Base-by-base conservation (phyloP, 2,888 invertebrate genomes). In the Trachelus tabidus region DNA sequence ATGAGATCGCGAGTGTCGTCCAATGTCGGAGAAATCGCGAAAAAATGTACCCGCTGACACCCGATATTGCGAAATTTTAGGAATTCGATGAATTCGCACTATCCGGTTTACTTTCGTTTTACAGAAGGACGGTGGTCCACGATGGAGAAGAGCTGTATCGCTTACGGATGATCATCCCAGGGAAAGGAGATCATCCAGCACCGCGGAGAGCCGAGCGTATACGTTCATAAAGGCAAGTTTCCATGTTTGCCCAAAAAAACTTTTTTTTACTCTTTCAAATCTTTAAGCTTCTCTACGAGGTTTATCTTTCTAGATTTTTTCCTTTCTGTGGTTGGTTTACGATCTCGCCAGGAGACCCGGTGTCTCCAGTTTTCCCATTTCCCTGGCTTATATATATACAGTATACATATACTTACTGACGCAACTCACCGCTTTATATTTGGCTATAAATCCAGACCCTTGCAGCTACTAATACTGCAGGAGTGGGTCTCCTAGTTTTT, bases 171-270 rank as follows among this genome's bases (percentile, higher is more conserved):
- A 73, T 34, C 73, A 35, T 15, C 71, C 73, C 34, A 40, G 34
- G 35, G 83, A 84, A 37, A 82, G 81, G 77, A 87, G 86, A 79
- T 83, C 87, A 75, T 85, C 90, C 78, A 87, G 85, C 76, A 84
- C 87, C 56, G 89, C 87, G 74, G 90, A 91, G 79, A 92, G 92
- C 85, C 85, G 87, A 81, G 92, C 92, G 73, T 92, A 91, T 82
- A 89, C 90, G n/a, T 87, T 91, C 80, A 90, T 92, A 80, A 92
- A 90, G 87, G 92, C 89, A 81, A 85, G 87, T 86, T 15, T 40
- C 1, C 12, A 35, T 35, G 35, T 12, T 35, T 12, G 3, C 1
- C 3, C 12, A 3, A 12, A 35, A 35, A 35, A 12, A 35, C 0
- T 12, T 12, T 40, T 40, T 15, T 40, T 40, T 40, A 40, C 40